A percentile compares a stretch with the other conserved stretches of the same genome.
phyloP scores from a whole-genome alignment of 2,888 invertebrate species.

The Parascotia fuliginaria region DNA sequence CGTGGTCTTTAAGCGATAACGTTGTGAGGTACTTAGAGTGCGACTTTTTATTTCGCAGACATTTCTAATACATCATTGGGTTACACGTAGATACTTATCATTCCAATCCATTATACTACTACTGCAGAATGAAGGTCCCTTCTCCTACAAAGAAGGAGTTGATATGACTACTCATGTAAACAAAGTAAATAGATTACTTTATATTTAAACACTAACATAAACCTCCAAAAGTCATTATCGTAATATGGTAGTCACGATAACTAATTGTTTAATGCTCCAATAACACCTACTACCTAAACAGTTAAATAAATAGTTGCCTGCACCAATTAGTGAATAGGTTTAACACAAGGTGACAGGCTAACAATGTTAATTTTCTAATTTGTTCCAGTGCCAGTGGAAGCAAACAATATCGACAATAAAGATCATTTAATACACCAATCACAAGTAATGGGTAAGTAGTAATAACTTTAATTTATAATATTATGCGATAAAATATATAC shows the following conservation, averaged over 20 bases:
- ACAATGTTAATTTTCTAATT: conserved; percentile 37
- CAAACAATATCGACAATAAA: conserved; percentile 26
- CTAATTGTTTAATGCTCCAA: conserved; percentile 17
- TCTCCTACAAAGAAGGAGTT: too few species aligned
- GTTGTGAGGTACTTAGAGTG: too few species aligned
- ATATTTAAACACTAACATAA: conserved; percentile 16
- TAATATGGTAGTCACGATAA: conserved; percentile 29
- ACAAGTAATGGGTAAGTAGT: conserved; percentile 49
- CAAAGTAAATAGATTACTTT: too few species aligned
- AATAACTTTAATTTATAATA: not conserved
- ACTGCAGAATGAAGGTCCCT: too few species aligned
- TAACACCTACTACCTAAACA: conserved; percentile 9
- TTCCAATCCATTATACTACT: too few species aligned
- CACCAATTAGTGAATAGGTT: conserved; percentile 40
- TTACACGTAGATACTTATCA: too few species aligned
- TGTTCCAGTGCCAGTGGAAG: conserved; percentile 49
- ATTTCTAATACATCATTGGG: too few species aligned
- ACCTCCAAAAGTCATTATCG: conserved; percentile 12
- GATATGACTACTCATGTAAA: too few species aligned
- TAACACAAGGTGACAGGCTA: conserved; percentile 11
- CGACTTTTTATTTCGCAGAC: too few species aligned
- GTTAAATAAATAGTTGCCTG: conserved; percentile 22
- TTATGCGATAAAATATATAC: too few species aligned
- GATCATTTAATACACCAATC: conserved; percentile 20
- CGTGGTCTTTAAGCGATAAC: too few species aligned